phyloP scores from a whole-genome alignment of 2,113 vertebrate species.

The Holacanthus passer region DNA sequence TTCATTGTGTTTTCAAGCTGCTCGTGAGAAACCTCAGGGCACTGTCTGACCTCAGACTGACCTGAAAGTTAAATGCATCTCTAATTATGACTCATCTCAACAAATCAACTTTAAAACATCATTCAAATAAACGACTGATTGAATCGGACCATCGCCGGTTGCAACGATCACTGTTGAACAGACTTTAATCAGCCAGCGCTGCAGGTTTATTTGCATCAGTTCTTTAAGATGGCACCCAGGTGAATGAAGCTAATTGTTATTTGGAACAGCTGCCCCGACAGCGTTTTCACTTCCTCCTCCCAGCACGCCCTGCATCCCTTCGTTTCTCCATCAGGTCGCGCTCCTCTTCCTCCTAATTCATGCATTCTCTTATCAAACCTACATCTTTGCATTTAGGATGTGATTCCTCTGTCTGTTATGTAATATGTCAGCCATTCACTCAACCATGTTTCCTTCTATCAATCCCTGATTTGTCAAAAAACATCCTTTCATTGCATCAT shows the following conservation, averaged over 20 bases:
- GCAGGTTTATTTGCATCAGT: slow-evolving; percentile 71
- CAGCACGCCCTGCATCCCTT: slow-evolving; percentile 10
- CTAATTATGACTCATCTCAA: slow-evolving; percentile 29
- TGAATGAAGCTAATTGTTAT: slow-evolving; percentile 73
- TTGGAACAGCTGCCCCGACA: slow-evolving; percentile 59
- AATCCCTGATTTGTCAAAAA: neutral
- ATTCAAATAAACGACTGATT: slow-evolving; percentile 56
- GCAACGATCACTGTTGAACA: slow-evolving; percentile 59
- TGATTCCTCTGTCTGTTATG: neutral
- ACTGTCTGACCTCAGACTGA: slow-evolving; percentile 41
- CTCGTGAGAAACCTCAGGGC: slow-evolving; percentile 1
- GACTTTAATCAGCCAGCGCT: slow-evolving; percentile 78
- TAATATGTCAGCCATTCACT: neutral
- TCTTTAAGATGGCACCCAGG: slow-evolving; percentile 78
- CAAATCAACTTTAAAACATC: slow-evolving; percentile 11
- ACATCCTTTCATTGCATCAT: too few species aligned
- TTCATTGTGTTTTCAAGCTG: slow-evolving; percentile 13
- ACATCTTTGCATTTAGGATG: neutral
- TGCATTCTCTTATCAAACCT: neutral
- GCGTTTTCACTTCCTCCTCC: slow-evolving; percentile 43
- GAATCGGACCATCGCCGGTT: slow-evolving; percentile 43
- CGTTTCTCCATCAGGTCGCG: slow-evolving; percentile 35
- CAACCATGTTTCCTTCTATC: neutral
- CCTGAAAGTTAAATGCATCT: slow-evolving; percentile 18
- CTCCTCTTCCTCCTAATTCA: neutral